A percentile compares a stretch with the other conserved stretches of the same genome.
Evolutionary conservation across 2,888 invertebrate species (phyloP).

Genomic region (Charanyca ferruginea): DNA sequence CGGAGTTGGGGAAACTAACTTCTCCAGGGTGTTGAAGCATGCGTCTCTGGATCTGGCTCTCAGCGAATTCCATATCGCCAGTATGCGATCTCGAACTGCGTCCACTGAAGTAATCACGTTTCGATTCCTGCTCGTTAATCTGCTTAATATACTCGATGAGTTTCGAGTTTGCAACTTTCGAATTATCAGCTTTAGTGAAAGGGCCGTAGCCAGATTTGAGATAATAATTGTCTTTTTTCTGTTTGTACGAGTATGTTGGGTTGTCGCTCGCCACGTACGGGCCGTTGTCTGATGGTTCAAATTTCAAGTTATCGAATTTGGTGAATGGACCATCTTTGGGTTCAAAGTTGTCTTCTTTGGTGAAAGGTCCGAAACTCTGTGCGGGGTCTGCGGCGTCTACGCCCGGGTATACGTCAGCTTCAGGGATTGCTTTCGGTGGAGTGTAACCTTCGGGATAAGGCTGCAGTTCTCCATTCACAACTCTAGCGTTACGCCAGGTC

Average conservation of each 20-base stretch:
- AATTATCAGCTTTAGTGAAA: constrained; percentile 92
- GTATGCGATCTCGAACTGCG: constrained; percentile 88
- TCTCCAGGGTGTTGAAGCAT: constrained; percentile 94
- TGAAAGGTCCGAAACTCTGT: constrained; percentile 91
- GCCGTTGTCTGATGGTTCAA: constrained; percentile 80
- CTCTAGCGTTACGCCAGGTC: constrained; percentile 97
- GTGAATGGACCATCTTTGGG: constrained; percentile 91
- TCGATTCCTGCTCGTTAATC: constrained; percentile 92
- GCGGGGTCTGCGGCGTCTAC: constrained; percentile 76
- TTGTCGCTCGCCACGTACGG: constrained; percentile 82
- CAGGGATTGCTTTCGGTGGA: constrained; percentile 92
- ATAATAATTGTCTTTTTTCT: constrained; percentile 85
- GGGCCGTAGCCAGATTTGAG: constrained; percentile 91
- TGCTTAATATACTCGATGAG: constrained; percentile 93
- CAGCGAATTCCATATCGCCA: constrained; percentile 85
- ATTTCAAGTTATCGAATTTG: constrained; percentile 91
- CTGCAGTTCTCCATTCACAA: constrained; percentile 95
- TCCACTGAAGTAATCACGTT: constrained; percentile 91
- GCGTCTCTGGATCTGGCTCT: constrained; percentile 93
- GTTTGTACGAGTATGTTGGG: constrained; percentile 81
- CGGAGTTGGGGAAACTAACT: constrained; percentile 92
- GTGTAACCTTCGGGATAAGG: constrained; percentile 94
- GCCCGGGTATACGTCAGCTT: constrained; percentile 90
- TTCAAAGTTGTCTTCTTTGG: constrained; percentile 92
- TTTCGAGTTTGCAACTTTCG: constrained; percentile 90